These are phyloP conservation scores for Hypanus sabinus DNA, from an alignment of 2,113 vertebrate genomes.

Conservation along the genomic window DNA sequence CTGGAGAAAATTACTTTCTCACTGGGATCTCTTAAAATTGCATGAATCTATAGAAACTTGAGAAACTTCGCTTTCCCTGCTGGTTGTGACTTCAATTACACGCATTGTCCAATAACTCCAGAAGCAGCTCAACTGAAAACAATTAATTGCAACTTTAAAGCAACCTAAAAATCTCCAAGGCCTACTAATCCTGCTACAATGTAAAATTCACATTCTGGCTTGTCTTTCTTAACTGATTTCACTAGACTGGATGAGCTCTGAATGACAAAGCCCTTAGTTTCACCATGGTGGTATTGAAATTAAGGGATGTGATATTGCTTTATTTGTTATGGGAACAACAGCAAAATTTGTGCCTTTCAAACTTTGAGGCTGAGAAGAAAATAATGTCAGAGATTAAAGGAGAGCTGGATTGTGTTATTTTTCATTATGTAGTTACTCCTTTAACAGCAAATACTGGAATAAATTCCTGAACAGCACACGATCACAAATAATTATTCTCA, in stretches of 20 bases:
- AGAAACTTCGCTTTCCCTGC: not conserved
- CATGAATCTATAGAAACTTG: not conserved
- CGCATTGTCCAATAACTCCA: not conserved
- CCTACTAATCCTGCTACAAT: not conserved
- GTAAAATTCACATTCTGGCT: not conserved
- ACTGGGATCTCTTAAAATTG: not conserved
- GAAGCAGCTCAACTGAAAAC: not conserved
- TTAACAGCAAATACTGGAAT: too few species aligned
- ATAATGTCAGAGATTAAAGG: not conserved
- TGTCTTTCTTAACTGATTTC: not conserved
- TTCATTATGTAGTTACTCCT: too few species aligned
- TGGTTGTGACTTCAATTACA: not conserved
- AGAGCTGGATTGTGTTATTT: too few species aligned
- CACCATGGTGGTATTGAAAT: not conserved
- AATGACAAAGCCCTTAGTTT: not conserved
- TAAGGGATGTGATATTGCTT: not conserved
- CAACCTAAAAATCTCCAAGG: not conserved
- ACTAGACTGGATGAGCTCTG: not conserved
- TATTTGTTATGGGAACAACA: not conserved
- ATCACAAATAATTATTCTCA: too few species aligned
- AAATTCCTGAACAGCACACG: too few species aligned
- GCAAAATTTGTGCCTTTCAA: not conserved
- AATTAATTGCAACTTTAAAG: not conserved
- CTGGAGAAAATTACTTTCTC: not conserved
- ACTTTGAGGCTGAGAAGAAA: not conserved